Conservation (phyloP, 53 echinoderm and acorn worm genomes). For the Hippasteria phrygiana region DNA sequence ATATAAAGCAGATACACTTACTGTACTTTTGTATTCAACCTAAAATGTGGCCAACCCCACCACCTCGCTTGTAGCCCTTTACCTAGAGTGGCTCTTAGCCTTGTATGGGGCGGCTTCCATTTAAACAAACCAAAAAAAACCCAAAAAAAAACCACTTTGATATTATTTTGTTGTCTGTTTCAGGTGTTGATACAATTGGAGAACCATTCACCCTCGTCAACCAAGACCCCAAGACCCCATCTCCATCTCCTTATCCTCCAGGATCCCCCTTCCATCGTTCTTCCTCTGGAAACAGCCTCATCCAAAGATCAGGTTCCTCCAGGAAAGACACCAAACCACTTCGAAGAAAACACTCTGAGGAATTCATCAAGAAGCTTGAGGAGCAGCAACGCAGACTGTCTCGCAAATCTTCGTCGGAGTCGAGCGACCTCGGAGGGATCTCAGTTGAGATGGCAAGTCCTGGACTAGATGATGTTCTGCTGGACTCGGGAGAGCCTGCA, state of each 20-base stretch:
- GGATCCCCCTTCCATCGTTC: slow-evolving; percentile 36
- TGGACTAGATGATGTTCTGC: slow-evolving; percentile 20
- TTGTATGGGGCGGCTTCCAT: too few relatives aligned
- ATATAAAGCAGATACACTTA: too few relatives aligned
- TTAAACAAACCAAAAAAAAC: too few relatives aligned
- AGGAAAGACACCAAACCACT: slow-evolving; percentile 40
- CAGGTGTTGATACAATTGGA: slow-evolving; percentile 93
- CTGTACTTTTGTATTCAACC: background rate
- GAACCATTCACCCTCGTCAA: slow-evolving; percentile 81
- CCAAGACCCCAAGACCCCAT: slow-evolving; percentile 50
- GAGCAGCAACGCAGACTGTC: slow-evolving; percentile 63
- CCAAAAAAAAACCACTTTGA: too few relatives aligned
- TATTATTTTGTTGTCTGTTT: background rate
- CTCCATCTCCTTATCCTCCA: background rate
- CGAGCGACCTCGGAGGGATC: slow-evolving; percentile 22
- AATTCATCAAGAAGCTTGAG: slow-evolving; percentile 81
- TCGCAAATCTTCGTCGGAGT: slow-evolving; percentile 60
- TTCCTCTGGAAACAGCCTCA: slow-evolving; percentile 29
- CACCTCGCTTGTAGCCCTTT: too few relatives aligned
- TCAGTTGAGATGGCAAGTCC: slow-evolving; percentile 1
- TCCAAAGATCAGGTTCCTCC: slow-evolving; percentile 22
- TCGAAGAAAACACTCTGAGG: slow-evolving; percentile 84
- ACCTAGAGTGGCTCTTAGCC: too few relatives aligned
- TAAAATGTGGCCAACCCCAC: too few relatives aligned
- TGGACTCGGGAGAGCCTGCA: slow-evolving; percentile 21